phyloP scores from a whole-genome alignment of 2,888 invertebrate genomes.

The Camptogramma bilineatum region DNA sequence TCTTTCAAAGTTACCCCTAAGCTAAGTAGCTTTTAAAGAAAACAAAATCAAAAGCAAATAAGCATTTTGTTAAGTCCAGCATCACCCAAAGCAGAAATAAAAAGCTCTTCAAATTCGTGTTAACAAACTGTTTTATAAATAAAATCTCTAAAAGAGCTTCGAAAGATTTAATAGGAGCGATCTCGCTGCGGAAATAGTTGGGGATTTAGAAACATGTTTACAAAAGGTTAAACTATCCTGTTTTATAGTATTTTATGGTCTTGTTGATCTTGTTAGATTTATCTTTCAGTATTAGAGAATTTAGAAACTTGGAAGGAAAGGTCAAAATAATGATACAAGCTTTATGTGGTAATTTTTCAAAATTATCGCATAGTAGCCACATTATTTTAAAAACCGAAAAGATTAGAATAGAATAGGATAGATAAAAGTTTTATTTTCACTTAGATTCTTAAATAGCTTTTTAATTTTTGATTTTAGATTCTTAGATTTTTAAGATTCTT shows the following conservation, averaged over 20 bases:
- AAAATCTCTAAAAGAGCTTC: slow-evolving; percentile 1
- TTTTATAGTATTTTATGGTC: slow-evolving; percentile 3
- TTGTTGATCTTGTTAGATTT: not conserved
- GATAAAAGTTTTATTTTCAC: no score
- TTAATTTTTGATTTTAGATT: no score
- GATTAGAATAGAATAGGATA: no score
- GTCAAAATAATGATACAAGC: not conserved
- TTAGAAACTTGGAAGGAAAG: not conserved
- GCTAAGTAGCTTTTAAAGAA: no score
- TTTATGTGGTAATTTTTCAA: no score
- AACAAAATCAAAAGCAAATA: not conserved
- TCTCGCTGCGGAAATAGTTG: slow-evolving; percentile 3
- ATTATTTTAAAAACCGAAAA: no score
- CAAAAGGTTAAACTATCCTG: slow-evolving; percentile 11
- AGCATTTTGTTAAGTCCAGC: no score
- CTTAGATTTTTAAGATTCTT: no score
- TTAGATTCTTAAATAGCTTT: no score
- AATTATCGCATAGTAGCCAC: no score
- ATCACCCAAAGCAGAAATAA: not conserved
- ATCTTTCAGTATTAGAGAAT: no score
- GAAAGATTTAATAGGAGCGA: slow-evolving; percentile 1
- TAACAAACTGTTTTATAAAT: not conserved
- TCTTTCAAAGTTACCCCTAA: no score
- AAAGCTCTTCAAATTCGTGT: not conserved
- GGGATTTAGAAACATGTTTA: slow-evolving; percentile 6